Base-by-base conservation (phyloP, 2,888 invertebrate genomes). In the Volucella bombylans region DNA sequence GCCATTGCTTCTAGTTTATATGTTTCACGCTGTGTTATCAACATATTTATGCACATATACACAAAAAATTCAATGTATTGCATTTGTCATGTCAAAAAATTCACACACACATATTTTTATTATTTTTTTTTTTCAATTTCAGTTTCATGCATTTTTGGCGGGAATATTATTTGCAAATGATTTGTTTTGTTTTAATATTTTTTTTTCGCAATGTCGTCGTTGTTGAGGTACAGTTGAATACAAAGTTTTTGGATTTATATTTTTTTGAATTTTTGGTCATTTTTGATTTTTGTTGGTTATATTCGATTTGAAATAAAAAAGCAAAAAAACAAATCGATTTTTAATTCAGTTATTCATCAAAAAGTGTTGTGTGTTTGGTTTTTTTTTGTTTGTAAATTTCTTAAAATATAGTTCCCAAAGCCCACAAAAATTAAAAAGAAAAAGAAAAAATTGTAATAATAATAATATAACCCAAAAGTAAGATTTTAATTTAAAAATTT, bases 1-100 rank as follows among this genome's bases (percentile, higher is more conserved):
- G 98, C 98, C 95, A 96, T 97, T 93, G 98, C 98, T 94, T 97
- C 97, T 95, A 98, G 95, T 94, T 97, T 97, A 96, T 98, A 98
- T 92, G 97, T 97, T 94, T 97, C 98, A 94, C 97, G 96, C 97
- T 97, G 89, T 89, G 18, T 80, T 68, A 11, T 55, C 55, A 55
- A 39, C 55, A 55, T 2, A 55, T 57, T 45, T 11, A 62, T 55
- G 55, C 45, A 69, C 79, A 85, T 80, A 86, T 50, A 38, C 50
- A 49, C 50, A 65, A 65, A 64, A 38, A 31, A n/a, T 18, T 38
- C 49, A 65, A 65, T 23, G 11, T 49, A 64, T 64, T 50, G 31
- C 31, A 31, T 31, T 31, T 31, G 18, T 6, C 65, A 23, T 68
- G 23, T 79, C 65, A 59, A 83, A 80, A 83, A 74, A 65, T 59